Evolutionary conservation across 1,140 invertebrate species (phyloP).

Genomic region (Caenorhabditis inopinata): DNA sequence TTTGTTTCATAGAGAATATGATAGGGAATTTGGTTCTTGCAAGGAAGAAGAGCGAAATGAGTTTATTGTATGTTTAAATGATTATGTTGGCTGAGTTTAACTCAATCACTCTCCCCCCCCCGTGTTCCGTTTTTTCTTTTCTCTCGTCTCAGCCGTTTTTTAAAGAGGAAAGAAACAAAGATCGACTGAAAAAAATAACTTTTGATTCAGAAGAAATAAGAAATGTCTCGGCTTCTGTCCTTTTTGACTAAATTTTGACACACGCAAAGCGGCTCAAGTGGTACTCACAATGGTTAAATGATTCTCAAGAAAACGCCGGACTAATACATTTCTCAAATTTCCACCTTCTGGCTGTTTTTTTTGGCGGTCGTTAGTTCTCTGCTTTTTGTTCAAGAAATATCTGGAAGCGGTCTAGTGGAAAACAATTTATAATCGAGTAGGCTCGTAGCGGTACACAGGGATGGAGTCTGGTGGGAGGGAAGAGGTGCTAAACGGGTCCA

Average conservation of each 20-base stretch:
- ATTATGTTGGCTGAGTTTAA: conserved; percentile 29
- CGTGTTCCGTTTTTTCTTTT: conserved; percentile 24
- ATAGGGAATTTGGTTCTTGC: not conserved
- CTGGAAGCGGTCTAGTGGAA: conserved; percentile 26
- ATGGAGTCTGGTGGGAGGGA: not conserved
- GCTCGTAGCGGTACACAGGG: not conserved
- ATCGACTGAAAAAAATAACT: not conserved
- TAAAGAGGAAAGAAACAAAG: conserved; percentile 1
- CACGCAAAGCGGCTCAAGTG: not conserved
- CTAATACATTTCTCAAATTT: conserved; percentile 7
- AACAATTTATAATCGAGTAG: conserved; percentile 28
- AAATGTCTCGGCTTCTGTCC: not conserved
- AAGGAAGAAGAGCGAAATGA: not conserved
- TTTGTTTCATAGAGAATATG: not conserved
- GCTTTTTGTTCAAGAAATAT: conserved; percentile 12
- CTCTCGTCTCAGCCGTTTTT: not conserved
- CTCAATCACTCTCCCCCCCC: not conserved
- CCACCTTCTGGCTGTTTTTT: not conserved
- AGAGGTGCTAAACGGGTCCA: conserved; percentile 31
- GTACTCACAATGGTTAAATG: conserved; percentile 25
- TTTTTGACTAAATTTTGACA: not conserved
- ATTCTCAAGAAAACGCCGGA: not conserved
- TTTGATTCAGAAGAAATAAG: too few species aligned
- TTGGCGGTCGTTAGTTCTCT: not conserved
- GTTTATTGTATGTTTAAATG: conserved; percentile 30